Base-by-base conservation (phyloP, 2,797 vertebrate genomes). In the Sebastes iracundus region DNA sequence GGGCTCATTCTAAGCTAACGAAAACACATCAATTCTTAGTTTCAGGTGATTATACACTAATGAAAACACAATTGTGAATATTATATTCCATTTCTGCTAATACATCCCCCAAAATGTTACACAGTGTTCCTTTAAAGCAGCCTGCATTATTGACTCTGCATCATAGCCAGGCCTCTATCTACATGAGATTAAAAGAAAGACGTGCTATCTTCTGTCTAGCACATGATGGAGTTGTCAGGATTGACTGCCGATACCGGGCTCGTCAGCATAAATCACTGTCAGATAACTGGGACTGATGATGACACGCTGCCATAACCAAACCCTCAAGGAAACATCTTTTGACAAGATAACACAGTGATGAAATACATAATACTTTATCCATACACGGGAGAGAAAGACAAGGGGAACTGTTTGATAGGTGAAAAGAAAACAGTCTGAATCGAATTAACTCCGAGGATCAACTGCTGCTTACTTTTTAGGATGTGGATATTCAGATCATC, bases 191-290 rank as follows among this genome's bases (percentile, higher is more conserved):
- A 42, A 79, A 38, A 70, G 52, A 74, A 60, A 75, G 25, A 63
- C 33, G 27, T 13, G 20, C 25, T 56, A 59, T 83, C 18, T 76
- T 22, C 23, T 30, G 38, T 70, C 61, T 42, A 56, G 61, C 63
- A 65, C 75, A 58, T 71, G 77, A 76, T 67, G 9, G 42, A 82
- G 46, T 80, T 84, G 77, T 82, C 75, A 75, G 35, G 75, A 32
- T 67, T 75, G 35, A 68, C 66, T 59, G 59, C 69, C 0, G 72
- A 84, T 84, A 72, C 18, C 20, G n/a, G 16, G 42, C 67, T 80
- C 25, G 25, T 75, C 78, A 58, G 23, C 30, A 79, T 83, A 74
- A 84, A 87, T 81, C 74, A 77, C 56, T 70, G 79, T 88, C 84
- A 86, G 73, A 72, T 80, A 80, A 65, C 25, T 42, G 25, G 49